Percentiles rank a stretch among this genome's conserved stretches.
phyloP scores from a whole-genome alignment of 1,140 invertebrate genomes.

The Megathymus violae region DNA sequence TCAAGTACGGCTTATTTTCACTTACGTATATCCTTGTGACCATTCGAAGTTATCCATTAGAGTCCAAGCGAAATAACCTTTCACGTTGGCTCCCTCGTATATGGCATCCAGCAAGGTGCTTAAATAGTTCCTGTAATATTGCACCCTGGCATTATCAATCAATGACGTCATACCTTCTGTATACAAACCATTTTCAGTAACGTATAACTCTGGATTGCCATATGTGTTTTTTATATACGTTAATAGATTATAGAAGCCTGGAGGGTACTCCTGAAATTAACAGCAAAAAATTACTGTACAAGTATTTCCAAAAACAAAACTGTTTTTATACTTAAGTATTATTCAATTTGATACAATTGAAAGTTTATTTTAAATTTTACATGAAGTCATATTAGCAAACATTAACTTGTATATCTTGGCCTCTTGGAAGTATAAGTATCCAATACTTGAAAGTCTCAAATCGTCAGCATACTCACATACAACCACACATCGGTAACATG shows the following conservation, averaged over 20 bases:
- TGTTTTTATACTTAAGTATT: too few relatives aligned
- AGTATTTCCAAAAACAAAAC: too few relatives aligned
- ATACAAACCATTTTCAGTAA: constrained; percentile 49
- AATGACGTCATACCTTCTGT: constrained; percentile 1
- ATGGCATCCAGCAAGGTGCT: constrained; percentile 24
- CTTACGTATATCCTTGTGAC: constrained; percentile 26
- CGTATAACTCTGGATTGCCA: constrained; percentile 41
- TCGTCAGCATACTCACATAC: constrained; percentile 18
- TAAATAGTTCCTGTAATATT: constrained; percentile 28
- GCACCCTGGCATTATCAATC: constrained; percentile 19
- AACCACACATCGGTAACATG: constrained; percentile 7
- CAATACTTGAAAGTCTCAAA: background rate
- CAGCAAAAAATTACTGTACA: too few relatives aligned
- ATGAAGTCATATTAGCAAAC: too few relatives aligned
- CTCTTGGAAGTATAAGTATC: too few relatives aligned
- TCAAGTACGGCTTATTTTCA: too few relatives aligned
- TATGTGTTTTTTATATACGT: constrained; percentile 42
- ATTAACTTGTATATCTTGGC: too few relatives aligned
- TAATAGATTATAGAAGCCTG: constrained; percentile 44
- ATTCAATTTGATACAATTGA: too few relatives aligned
- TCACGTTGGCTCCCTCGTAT: constrained; percentile 29
- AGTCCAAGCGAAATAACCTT: constrained; percentile 27
- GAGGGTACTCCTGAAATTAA: constrained; percentile 43
- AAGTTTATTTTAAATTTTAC: too few relatives aligned
- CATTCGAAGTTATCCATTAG: constrained; percentile 37